Conservation (phyloP, 1,140 invertebrate genomes). For the Drosophila pseudoobscura region DNA sequence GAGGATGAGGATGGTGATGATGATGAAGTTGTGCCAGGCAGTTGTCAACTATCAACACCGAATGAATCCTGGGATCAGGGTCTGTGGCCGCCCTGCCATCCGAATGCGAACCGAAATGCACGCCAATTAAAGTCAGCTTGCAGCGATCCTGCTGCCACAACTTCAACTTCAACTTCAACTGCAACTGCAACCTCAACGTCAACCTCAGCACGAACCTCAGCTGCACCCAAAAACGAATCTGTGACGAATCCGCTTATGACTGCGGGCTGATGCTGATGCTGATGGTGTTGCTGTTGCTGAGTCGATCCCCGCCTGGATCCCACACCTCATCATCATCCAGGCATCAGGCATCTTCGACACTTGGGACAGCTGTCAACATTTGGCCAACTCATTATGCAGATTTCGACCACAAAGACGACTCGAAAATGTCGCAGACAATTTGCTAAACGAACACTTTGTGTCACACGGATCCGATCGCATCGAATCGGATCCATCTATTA, state of each 20-base stretch:
- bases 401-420: conserved; percentile 63
- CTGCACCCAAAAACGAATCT: conserved; percentile 44
- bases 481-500: conserved; percentile 39
- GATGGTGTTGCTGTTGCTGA: conserved; percentile 2
- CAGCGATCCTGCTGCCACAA: conserved; percentile 45
- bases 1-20: conserved; percentile 48
- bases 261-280: conserved; percentile 27
- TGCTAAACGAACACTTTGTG: conserved; percentile 37
- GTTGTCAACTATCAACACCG: conserved; percentile 68
- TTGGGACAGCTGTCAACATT: conserved; percentile 65
- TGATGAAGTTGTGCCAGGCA: conserved; percentile 76
- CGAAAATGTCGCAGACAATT: conserved; percentile 55
- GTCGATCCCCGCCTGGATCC: conserved; percentile 26
- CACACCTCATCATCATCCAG: conserved; percentile 17
- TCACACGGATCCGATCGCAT: conserved; percentile 20
- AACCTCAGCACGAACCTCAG: conserved; percentile 21
- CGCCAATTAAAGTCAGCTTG: conserved; percentile 65
- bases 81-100: background rate
- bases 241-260: conserved; percentile 71
- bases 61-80: conserved; percentile 15
- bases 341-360: conserved; percentile 44
- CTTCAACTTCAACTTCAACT: background rate
- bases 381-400: conserved; percentile 69
- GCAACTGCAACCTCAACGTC: conserved; percentile 43
- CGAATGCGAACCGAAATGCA: conserved; percentile 51